Percentiles rank a stretch among this genome's conserved stretches.
Evolutionary conservation across 2,888 invertebrate species (phyloP).

Genomic region (Dicranocentrus wangi): DNA sequence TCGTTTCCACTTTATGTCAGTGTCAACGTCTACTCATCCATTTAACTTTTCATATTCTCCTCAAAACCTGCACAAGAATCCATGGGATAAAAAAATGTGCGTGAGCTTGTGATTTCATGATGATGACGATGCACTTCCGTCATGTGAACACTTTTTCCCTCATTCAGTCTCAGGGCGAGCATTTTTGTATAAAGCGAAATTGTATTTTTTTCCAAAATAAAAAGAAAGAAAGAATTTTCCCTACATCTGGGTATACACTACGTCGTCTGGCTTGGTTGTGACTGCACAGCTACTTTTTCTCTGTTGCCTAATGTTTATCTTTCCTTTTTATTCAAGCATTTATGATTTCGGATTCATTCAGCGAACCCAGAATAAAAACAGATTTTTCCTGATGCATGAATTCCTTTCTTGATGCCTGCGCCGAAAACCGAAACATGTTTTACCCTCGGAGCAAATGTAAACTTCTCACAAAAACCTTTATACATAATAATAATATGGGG

Average conservation of each 20-base stretch:
- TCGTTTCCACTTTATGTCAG: conserved; percentile 44
- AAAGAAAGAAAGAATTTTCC: background rate
- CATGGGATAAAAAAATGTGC: conserved; percentile 30
- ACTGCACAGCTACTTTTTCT: too few species aligned
- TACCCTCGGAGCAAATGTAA: background rate
- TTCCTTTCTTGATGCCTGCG: too few species aligned
- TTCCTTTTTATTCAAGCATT: background rate
- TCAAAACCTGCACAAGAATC: too few species aligned
- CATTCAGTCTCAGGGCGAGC: too few species aligned
- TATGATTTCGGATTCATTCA: conserved; percentile 17
- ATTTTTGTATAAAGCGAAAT: background rate
- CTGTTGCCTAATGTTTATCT: conserved; percentile 23
- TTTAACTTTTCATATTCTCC: conserved; percentile 22
- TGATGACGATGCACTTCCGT: conserved; percentile 49
- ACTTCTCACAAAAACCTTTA: background rate
- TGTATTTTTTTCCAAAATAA: background rate
- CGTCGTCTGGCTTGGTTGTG: too few species aligned
- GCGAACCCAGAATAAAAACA: conserved; percentile 22
- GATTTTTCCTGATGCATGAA: conserved; percentile 20
- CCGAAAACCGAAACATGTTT: too few species aligned
- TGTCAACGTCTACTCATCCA: conserved; percentile 26
- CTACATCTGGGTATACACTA: background rate
- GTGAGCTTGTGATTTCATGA: conserved; percentile 43
- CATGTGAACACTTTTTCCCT: conserved; percentile 7
- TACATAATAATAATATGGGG: too few species aligned